phyloP scores from a whole-genome alignment of 2,113 vertebrate species.

The Mirounga angustirostris region DNA sequence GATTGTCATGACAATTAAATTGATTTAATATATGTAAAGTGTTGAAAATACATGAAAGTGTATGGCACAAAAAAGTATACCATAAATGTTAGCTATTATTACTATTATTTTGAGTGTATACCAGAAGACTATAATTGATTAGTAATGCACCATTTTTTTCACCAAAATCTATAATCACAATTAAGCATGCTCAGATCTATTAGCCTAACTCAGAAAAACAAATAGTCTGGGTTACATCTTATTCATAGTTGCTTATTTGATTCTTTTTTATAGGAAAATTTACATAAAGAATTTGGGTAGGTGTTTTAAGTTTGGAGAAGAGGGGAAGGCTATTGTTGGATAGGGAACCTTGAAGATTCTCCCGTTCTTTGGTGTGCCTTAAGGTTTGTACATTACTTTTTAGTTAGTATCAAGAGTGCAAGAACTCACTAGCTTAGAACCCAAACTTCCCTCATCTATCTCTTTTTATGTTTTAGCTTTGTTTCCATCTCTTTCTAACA shows the following conservation, averaged over 20 bases:
- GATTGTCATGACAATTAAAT: neutral
- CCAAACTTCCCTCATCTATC: neutral
- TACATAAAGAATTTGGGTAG: constrained; percentile 33
- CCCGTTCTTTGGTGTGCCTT: neutral
- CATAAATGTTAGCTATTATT: neutral
- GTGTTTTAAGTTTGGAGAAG: constrained; percentile 19
- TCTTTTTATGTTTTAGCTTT: neutral
- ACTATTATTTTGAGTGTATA: neutral
- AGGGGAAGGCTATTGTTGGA: neutral
- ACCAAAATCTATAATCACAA: constrained; percentile 11
- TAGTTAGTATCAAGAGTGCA: neutral
- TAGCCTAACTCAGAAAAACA: constrained; percentile 17
- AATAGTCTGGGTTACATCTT: neutral
- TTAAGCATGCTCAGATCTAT: neutral
- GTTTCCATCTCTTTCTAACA: neutral
- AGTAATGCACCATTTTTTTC: neutral
- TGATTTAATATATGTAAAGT: neutral
- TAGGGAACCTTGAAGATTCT: neutral
- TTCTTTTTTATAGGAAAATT: neutral
- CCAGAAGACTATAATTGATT: neutral
- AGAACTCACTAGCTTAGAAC: neutral
- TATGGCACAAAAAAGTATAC: neutral
- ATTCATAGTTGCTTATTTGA: neutral
- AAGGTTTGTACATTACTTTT: neutral
- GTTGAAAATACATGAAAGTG: neutral